phyloP scores from a whole-genome alignment of 2,113 vertebrate genomes.

The Corythoichthys haematopterus region DNA sequence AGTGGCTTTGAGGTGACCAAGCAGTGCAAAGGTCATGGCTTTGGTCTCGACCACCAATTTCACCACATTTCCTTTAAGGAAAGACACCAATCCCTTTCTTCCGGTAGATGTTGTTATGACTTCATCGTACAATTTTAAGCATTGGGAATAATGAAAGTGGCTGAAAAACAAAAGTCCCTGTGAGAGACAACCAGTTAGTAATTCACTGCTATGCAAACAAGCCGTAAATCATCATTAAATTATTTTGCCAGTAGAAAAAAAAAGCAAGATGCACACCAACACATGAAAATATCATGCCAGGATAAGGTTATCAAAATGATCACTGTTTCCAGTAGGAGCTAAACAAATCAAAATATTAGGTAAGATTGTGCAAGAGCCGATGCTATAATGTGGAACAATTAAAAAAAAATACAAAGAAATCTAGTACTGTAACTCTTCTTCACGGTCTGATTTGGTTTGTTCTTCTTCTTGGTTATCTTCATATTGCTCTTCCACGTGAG shows the following conservation, averaged over 20 bases:
- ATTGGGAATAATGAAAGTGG: constrained; percentile 34
- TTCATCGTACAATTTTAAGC: constrained; percentile 20
- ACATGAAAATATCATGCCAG: too few species aligned
- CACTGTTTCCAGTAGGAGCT: too few species aligned
- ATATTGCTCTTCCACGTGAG: neutral
- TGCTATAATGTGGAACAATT: too few species aligned
- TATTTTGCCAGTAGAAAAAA: neutral
- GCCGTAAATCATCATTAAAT: constrained; percentile 10
- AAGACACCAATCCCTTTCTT: constrained; percentile 29
- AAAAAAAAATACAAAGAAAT: too few species aligned
- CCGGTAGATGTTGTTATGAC: constrained; percentile 38
- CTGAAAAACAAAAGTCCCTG: constrained; percentile 12
- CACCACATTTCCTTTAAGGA: constrained; percentile 44
- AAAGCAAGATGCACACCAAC: too few species aligned
- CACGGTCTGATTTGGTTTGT: too few species aligned
- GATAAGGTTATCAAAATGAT: too few species aligned
- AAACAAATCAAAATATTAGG: too few species aligned
- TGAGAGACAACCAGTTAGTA: constrained; percentile 33
- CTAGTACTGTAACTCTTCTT: too few species aligned
- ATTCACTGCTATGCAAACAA: constrained; percentile 35
- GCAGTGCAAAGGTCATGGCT: constrained; percentile 44
- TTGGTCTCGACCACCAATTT: constrained; percentile 37
- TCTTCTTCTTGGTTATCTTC: neutral
- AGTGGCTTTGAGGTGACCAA: constrained; percentile 11
- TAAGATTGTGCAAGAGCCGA: too few species aligned